Percentiles rank a stretch among this genome's conserved stretches.
These are phyloP conservation scores for Otis tarda DNA, from an alignment of 2,113 vertebrate genomes.

Conservation along the genomic window DNA sequence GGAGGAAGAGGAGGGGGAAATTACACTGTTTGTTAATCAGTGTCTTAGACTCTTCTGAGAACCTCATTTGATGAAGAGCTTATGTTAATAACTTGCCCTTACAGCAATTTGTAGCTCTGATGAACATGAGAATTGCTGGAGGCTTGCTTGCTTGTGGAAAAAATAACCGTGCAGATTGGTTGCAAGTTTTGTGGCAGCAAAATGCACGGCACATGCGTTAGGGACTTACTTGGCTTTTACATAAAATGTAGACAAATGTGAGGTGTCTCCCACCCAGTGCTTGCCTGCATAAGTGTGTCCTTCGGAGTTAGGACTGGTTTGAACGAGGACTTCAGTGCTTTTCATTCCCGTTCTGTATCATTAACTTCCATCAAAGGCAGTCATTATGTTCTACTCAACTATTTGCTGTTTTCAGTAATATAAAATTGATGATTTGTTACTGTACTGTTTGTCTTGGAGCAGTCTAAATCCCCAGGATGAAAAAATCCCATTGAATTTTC, in stretches of 20 bases:
- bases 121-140: not conserved
- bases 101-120: not conserved
- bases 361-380: not conserved
- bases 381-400: not conserved
- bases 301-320: not conserved
- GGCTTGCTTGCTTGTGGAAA: not conserved
- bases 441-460: not conserved
- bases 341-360: not conserved
- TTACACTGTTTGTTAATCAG: not conserved
- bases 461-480: not conserved
- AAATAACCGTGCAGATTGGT: not conserved
- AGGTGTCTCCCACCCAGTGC: not conserved
- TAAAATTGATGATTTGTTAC: not conserved
- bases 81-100: slow-evolving; percentile 20
- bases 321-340: not conserved
- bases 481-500: not conserved
- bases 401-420: not conserved
- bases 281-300: not conserved
- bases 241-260: not conserved
- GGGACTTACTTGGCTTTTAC: not conserved
- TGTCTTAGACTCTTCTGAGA: not conserved
- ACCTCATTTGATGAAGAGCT: not conserved
- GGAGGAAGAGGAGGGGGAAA: not conserved
- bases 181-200: not conserved
- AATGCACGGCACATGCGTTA: not conserved